Evolutionary conservation across 2,888 invertebrate genomes (phyloP).

Genomic region (Sphaerophoria taeniata): DNA sequence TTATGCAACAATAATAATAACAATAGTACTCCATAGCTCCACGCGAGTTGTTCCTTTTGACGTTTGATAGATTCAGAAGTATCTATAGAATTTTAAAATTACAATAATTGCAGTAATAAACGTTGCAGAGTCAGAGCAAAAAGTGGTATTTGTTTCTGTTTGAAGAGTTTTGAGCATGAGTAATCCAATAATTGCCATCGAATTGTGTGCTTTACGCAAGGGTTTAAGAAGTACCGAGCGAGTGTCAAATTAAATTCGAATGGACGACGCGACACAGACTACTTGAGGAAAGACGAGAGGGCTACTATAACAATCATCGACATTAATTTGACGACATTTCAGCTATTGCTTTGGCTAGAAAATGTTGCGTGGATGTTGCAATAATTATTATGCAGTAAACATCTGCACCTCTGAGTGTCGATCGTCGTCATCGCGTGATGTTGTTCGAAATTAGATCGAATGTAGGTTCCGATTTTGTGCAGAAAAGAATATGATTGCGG

Average conservation of each 20-base stretch:
- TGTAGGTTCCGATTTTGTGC: constrained; percentile 53
- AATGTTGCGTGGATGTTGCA: constrained; percentile 73
- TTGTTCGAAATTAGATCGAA: constrained; percentile 58
- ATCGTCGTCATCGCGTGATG: constrained; percentile 23
- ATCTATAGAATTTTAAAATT: constrained; percentile 72
- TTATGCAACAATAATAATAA: constrained; percentile 73
- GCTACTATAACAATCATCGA: background rate
- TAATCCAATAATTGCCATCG: constrained; percentile 60
- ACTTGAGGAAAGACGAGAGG: background rate
- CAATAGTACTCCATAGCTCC: constrained; percentile 41
- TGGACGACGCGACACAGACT: background rate
- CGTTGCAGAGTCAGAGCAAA: constrained; percentile 49
- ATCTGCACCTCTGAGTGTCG: constrained; percentile 55
- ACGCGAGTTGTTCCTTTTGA: constrained; percentile 14
- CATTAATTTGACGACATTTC: constrained; percentile 22
- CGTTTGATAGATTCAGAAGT: constrained; percentile 20
- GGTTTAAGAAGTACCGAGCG: background rate
- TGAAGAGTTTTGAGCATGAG: constrained; percentile 21
- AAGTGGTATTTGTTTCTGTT: constrained; percentile 55
- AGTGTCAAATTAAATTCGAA: background rate
- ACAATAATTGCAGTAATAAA: constrained; percentile 74
- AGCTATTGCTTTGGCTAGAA: constrained; percentile 22
- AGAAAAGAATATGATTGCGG: constrained; percentile 2
- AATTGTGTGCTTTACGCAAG: constrained; percentile 46
- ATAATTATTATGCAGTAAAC: constrained; percentile 65